A percentile compares a stretch with the other conserved stretches of the same genome.
Conservation (phyloP, 1,140 invertebrate genomes). For the Drosophila suzukii region DNA sequence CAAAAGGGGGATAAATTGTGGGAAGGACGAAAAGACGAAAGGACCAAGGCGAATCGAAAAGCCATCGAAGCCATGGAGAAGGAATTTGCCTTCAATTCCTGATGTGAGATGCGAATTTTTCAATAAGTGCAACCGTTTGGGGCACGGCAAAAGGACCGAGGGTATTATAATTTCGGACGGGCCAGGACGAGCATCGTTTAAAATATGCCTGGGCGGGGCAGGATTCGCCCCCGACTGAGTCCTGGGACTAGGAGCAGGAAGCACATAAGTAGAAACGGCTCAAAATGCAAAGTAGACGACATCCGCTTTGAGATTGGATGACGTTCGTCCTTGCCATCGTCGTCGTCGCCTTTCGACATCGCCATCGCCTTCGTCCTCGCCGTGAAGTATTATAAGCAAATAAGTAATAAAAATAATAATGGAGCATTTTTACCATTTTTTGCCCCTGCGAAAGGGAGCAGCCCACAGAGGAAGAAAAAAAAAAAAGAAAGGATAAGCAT, state of each 20-base stretch:
- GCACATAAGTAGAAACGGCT: slow-evolving; percentile 81
- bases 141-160: not conserved
- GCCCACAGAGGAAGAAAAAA: slow-evolving; percentile 25
- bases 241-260: slow-evolving; percentile 65
- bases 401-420: slow-evolving; percentile 85
- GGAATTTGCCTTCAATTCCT: slow-evolving; percentile 64
- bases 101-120: slow-evolving; percentile 71
- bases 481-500: slow-evolving; percentile 82
- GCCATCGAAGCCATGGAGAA: slow-evolving; percentile 56
- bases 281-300: slow-evolving; percentile 83
- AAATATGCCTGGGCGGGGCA: slow-evolving; percentile 69
- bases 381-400: slow-evolving; percentile 84
- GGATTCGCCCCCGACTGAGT: slow-evolving; percentile 43
- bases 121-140: slow-evolving; percentile 68
- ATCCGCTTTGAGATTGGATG: slow-evolving; percentile 83
- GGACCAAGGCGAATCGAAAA: slow-evolving; percentile 64
- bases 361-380: slow-evolving; percentile 34
- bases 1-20: not conserved
- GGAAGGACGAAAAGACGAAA: slow-evolving; percentile 12
- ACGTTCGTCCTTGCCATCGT: slow-evolving; percentile 57
- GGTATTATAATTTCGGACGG: slow-evolving; percentile 70
- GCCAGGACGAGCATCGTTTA: slow-evolving; percentile 65
- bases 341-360: not conserved
- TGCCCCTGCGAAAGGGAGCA: slow-evolving; percentile 64
- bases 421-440: slow-evolving; percentile 83